Base-by-base conservation (phyloP, 2,113 vertebrate genomes). In the Craseonycteris thonglongyai region DNA sequence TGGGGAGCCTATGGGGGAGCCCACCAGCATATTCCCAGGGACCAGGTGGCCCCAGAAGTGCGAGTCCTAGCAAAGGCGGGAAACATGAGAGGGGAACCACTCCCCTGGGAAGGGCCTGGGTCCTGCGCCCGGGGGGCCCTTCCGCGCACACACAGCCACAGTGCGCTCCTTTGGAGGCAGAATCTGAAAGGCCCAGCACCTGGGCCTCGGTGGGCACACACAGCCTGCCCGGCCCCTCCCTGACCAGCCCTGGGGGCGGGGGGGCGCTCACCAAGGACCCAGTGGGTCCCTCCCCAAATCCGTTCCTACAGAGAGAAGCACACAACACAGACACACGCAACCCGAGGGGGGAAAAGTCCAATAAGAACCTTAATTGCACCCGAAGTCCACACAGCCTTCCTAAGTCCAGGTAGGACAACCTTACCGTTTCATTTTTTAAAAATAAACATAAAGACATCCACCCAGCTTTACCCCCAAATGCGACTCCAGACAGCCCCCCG, bases 121-220 rank as follows among this genome's bases (percentile, higher is more conserved):
- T 89, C 86, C 97, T 96, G 93, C 80, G 2, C 2, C 47, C 2
- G 26, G 76, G 94, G 74, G 58, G 82, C 95, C 93, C 82, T 93
- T 95, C 91, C 79, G 81, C 69, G 83, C 26, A 84, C 76, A 42
- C 14, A 5, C 63, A 93, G 91, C 96, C 93, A 63, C 59, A 7
- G 26, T 3, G 95, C 98, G 97, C 98, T 98, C 98, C 98, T 98
- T 98, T 97, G 98, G 98, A 98, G 98, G 98, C 97, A 91, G 97
- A 96, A 97, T 98, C 97, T 11, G 7, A 87, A 88, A 65, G 85
- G 97, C 97, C 96, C 85, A 56, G 75, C 30, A 30, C 7, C 11
- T 85, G 72, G 59, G 83, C 95, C 89, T 14, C 22, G 4, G 79
- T 89, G 85, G 85, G 93, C 79, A 81, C 71, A 63, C 68, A 3